Evolutionary conservation across 2,888 invertebrate genomes (phyloP).

Genomic region (Ormyrus rosae): DNA sequence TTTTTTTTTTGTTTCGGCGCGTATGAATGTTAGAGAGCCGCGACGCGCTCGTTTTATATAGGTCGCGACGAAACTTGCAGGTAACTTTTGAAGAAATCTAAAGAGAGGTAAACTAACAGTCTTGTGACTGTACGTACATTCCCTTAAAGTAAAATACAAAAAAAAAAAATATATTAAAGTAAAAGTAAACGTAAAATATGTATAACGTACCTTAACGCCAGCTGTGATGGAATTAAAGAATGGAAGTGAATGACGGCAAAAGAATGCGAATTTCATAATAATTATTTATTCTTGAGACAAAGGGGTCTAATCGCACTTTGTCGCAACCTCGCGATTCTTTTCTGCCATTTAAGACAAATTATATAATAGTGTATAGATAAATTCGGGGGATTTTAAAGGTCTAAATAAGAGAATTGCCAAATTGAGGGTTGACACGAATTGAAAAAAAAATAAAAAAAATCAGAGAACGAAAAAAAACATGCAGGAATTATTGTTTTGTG

Average conservation of each 20-base stretch:
- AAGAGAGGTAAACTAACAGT: constrained; percentile 23
- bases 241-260: constrained; percentile 56
- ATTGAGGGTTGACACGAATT: constrained; percentile 5
- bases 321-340: constrained; percentile 41
- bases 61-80: constrained; percentile 34
- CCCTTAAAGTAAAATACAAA: constrained; percentile 21
- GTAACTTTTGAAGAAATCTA: constrained; percentile 9
- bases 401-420: constrained; percentile 30
- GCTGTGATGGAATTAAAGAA: constrained; percentile 68
- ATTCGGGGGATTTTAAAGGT: constrained; percentile 6
- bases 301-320: constrained; percentile 26
- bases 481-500: constrained; percentile 64
- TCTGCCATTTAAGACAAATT: constrained; percentile 39
- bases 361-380: constrained; percentile 28
- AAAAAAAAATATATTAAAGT: constrained; percentile 7
- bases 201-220: constrained; percentile 62
- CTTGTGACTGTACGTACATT: constrained; percentile 46
- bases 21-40: constrained; percentile 4
- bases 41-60: constrained; percentile 13
- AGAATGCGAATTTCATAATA: constrained; percentile 49
- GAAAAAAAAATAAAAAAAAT: not conserved
- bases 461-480: constrained; percentile 23
- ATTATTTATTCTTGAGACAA: constrained; percentile 26
- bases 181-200: constrained; percentile 40
- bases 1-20: constrained; percentile 1